Evolutionary conservation across 2,888 invertebrate species (phyloP).

Genomic region (Scelioninae gen. 1): DNA sequence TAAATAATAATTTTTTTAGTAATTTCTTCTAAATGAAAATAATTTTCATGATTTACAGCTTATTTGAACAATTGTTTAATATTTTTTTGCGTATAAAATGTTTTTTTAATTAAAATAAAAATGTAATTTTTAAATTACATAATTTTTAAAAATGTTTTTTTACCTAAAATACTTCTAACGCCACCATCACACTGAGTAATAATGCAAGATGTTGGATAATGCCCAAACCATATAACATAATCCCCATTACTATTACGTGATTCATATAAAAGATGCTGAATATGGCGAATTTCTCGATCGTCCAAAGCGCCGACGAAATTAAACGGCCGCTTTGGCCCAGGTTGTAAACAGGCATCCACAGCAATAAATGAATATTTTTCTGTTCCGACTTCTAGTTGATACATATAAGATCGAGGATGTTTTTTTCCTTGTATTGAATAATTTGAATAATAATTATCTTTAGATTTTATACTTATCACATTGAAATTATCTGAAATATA

Average conservation of each 20-base stretch:
- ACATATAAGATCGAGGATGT: constrained; percentile 90
- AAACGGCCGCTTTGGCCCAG: constrained; percentile 94
- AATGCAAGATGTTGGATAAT: constrained; percentile 96
- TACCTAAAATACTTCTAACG: constrained; percentile 84
- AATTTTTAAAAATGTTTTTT: too few species aligned
- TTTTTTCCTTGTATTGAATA: constrained; percentile 91
- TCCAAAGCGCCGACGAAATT: constrained; percentile 94
- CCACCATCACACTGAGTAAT: constrained; percentile 86
- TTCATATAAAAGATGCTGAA: constrained; percentile 86
- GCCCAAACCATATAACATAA: constrained; percentile 92
- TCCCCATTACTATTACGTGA: constrained; percentile 86
- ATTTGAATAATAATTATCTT: constrained; percentile 90
- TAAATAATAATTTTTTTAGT: too few species aligned
- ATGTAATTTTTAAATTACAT: too few species aligned
- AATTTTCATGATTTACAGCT: too few species aligned
- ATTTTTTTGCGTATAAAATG: too few species aligned
- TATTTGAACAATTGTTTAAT: too few species aligned
- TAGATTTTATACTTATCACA: constrained; percentile 88
- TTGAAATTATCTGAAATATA: constrained; percentile 92
- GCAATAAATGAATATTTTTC: constrained; percentile 92
- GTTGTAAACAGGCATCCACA: constrained; percentile 93
- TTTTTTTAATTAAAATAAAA: too few species aligned
- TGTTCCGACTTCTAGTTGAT: constrained; percentile 86
- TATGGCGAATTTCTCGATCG: constrained; percentile 86
- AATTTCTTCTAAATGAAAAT: too few species aligned